Evolutionary conservation across 2,888 invertebrate species (phyloP), one percentile per base, ranked within the genome.

Genomic region (Amphipyra tragopoginis): DNA sequence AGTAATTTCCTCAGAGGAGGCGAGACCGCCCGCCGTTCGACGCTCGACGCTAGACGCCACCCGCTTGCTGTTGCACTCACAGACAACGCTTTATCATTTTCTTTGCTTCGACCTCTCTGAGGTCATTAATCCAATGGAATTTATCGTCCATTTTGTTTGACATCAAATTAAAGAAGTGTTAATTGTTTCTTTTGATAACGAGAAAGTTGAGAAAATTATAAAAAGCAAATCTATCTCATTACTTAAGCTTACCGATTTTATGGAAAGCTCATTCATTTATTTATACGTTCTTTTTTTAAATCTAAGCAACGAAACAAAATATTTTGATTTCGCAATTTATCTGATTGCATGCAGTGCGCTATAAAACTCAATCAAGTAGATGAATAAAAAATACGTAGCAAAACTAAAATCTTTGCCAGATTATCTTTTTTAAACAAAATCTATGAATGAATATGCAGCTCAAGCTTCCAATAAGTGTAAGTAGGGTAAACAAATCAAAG

Each of bases 1-100:
- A 80, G 88, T 86, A 86, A 87, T 89, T 87, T 86, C 83, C 83
- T 83, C 79, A 63, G 79, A 80, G 79, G 75, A 80, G 78, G 74
- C 68, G 66, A 55, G 61, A 66, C 63, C 75, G 60, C 70, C 67
- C 68, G 64, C 63, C 74, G 60, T 45, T 69, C 68, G 54, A 11
- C 65, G 65, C 74, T 62, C 64, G 52, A 55, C 75, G 49, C 62
- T 58, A 58, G 72, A 59, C 57, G 59, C 44, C 72, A 65, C 67
- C 56, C 66, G 69, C 75, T 74, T 58, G 69, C 65, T 66, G 65
- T 55, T 75, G 77, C 76, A 74, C 71, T 75, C 74, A 71, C 65
- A 72, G 77, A 81, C 73, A 73, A 60, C 68, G 73, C 74, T 83
- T 82, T 82, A 77, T 81, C 76, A 78, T 82, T 83, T 79, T 82